phyloP scores from a whole-genome alignment of 2,113 vertebrate species.

The Variabilichromis moorii region DNA sequence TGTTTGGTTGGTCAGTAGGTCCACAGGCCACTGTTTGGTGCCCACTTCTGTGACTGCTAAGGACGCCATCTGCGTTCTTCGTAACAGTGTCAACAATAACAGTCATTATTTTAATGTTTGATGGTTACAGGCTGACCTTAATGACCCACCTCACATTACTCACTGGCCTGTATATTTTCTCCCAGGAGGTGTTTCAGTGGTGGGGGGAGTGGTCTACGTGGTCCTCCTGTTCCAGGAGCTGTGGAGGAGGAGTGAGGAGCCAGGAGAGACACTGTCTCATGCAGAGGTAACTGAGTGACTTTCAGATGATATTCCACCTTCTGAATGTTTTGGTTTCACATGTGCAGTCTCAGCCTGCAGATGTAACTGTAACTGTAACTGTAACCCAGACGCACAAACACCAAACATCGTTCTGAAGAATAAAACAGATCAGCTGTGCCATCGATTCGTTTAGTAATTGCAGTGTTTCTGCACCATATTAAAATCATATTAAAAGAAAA shows the following conservation, averaged over 20 bases:
- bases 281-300: conserved; percentile 67
- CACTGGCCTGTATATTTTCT: neutral
- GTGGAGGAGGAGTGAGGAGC: conserved; percentile 82
- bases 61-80: neutral
- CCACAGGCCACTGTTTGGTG: neutral
- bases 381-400: neutral
- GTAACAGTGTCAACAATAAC: neutral
- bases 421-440: neutral
- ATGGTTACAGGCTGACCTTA: neutral
- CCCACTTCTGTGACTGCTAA: too few species aligned
- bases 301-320: neutral
- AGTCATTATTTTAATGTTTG: neutral
- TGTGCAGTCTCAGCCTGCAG: neutral
- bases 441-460: accelerated
- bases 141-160: neutral
- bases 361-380: neutral
- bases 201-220: conserved; percentile 93
- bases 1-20: neutral
- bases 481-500: neutral
- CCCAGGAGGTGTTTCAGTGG: conserved; percentile 81
- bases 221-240: conserved; percentile 86
- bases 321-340: neutral
- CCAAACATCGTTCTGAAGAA: neutral
- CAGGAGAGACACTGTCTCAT: conserved; percentile 83
- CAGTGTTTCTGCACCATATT: neutral